Conservation (phyloP, 2,113 vertebrate genomes). For the Peromyscus californicus region DNA sequence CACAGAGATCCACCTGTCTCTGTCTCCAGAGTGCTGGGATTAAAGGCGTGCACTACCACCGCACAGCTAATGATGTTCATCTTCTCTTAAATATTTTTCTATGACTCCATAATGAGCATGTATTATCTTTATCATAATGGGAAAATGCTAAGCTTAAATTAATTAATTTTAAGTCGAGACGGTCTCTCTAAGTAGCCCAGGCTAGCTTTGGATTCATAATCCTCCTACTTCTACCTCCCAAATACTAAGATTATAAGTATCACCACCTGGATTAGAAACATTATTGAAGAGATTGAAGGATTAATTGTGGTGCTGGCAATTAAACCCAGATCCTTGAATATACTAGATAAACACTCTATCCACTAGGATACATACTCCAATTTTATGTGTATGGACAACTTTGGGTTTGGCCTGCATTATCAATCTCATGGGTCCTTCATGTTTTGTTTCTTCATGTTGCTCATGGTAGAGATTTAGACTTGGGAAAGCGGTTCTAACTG, state of each 20-base stretch:
- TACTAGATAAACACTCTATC: not conserved
- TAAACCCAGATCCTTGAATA: not conserved
- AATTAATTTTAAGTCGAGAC: not conserved
- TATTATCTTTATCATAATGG: not conserved
- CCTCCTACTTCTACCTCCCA: not conserved
- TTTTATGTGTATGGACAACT: slow-evolving; percentile 26
- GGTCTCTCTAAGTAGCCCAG: not conserved
- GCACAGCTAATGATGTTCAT: not conserved
- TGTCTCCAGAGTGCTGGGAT: not conserved
- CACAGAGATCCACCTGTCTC: not conserved
- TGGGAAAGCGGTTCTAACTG: not conserved
- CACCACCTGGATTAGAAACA: not conserved
- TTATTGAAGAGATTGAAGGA: not conserved
- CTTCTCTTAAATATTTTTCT: slow-evolving; percentile 1
- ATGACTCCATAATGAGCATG: not conserved
- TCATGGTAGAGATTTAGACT: not conserved
- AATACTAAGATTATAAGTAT: not conserved
- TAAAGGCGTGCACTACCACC: not conserved
- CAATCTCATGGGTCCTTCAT: too few species aligned
- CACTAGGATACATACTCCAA: not conserved
- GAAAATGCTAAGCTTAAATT: not conserved
- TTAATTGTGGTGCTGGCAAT: not conserved
- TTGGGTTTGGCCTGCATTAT: not conserved
- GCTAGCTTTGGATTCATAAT: not conserved
- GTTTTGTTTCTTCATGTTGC: too few species aligned